Conservation (phyloP, 2,113 vertebrate genomes). For the Dasypus novemcinctus region DNA sequence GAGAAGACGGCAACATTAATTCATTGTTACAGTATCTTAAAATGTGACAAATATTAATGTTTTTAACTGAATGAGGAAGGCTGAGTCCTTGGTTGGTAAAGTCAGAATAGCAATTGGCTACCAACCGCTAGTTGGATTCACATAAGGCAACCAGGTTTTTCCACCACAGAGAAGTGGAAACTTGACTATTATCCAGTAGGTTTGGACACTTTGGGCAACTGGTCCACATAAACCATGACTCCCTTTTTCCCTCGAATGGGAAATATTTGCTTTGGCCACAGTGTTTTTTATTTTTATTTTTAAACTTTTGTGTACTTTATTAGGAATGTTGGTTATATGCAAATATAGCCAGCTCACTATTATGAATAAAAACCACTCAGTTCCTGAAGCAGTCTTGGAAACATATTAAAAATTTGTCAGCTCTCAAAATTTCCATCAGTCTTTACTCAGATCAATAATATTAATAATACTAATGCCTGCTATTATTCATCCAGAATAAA, state of each 20-base stretch:
- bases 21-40: not conserved
- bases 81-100: not conserved
- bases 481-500: not conserved
- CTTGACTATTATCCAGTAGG: accelerated
- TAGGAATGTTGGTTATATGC: not conserved
- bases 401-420: not conserved
- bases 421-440: not conserved
- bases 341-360: not conserved
- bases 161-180: not conserved
- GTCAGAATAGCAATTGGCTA: not conserved
- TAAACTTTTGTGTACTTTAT: not conserved
- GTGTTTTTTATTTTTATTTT: not conserved
- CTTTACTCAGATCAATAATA: not conserved
- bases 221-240: not conserved
- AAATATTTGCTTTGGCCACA: constrained; percentile 36
- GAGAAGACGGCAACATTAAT: not conserved
- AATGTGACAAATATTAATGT: not conserved
- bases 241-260: not conserved
- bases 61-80: not conserved
- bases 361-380: not conserved
- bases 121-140: not conserved
- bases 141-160: not conserved
- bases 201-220: not conserved
- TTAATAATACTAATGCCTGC: not conserved
- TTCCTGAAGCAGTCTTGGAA: not conserved